Conservation (phyloP, 1,140 invertebrate species). For the Lucilia cuprina region DNA sequence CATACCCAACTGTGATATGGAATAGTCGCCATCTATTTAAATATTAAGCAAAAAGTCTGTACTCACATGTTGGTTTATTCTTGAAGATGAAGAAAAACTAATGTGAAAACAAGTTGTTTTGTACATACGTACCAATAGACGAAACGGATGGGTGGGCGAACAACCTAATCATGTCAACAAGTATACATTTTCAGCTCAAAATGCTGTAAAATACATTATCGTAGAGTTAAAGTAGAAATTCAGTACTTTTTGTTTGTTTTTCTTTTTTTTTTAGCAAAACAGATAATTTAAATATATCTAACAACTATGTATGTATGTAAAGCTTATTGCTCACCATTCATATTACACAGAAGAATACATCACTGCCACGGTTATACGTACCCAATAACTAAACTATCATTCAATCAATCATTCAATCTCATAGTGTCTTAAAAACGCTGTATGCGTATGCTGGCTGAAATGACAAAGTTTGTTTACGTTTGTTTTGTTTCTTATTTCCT, state of each 20-base stretch:
- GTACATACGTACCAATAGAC: not conserved
- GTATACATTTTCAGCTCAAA: not conserved
- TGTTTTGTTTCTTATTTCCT: not conserved
- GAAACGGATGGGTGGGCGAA: not conserved
- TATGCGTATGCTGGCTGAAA: not conserved
- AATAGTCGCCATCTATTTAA: not conserved
- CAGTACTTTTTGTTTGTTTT: not conserved
- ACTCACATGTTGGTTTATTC: constrained; percentile 12
- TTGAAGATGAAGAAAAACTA: not conserved
- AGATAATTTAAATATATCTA: not conserved
- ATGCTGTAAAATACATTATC: not conserved
- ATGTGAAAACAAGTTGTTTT: not conserved
- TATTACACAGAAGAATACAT: not conserved
- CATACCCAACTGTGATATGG: not conserved
- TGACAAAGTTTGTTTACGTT: constrained; percentile 6
- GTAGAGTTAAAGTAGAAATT: not conserved
- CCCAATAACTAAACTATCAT: not conserved
- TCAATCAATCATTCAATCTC: too few species aligned
- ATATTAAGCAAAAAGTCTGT: not conserved
- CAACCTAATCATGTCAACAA: not conserved
- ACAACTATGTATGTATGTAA: not conserved
- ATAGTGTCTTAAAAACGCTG: too few species aligned
- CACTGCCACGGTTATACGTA: not conserved
- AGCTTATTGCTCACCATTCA: not conserved
- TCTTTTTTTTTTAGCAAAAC: not conserved